Base-by-base conservation (phyloP, 2,797 vertebrate species). In the Lateolabrax maculatus region DNA sequence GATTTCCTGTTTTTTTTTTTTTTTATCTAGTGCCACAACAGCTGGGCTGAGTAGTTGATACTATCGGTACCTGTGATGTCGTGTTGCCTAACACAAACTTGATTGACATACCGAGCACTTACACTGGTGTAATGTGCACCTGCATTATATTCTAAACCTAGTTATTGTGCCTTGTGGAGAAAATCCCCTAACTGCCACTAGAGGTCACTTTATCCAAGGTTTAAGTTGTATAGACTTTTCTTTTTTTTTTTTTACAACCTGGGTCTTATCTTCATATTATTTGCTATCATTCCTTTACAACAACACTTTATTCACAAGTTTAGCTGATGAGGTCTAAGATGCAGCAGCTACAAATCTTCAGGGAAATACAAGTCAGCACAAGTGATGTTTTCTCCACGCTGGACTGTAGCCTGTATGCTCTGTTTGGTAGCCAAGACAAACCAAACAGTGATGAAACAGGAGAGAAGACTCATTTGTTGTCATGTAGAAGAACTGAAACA, bases 151-250 rank as follows among this genome's bases (percentile, higher is more conserved):
- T 36, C 1, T 39, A 39, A 39, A 25, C 41, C 41, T 10, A 23
- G 13, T 37, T 41, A 11, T 23, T 41, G 1, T 23, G 8, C 3
- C n/a, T 37, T 46, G 9, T 27, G 3, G 4, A 62, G 6, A 34
- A 34, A 60, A 16, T 58, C n/a, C 12, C 1, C 3, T 5, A 13
- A 43, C 16, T 49, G 43, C 68, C 72, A 72, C 49, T 49, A 76
- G 63, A 72, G 51, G 67, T 48, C 71, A 52, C 48, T 46, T 41
- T 36, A 65, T 27, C 60, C n/a, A 9, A 57, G 4, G 15, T 25
- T 31, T 18, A 19, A 19, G 9, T 44, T 29, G 9, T 43, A 19
- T 4, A n/a, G 5, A 36, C 9, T 13, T 12, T 34, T 15, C 23
- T 4, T 19, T 7, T 5, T 27, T 31, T 29, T 16, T 56, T 55